Evolutionary conservation across 2,888 invertebrate genomes (phyloP).

Genomic region (Tanytarsus gracilentus): DNA sequence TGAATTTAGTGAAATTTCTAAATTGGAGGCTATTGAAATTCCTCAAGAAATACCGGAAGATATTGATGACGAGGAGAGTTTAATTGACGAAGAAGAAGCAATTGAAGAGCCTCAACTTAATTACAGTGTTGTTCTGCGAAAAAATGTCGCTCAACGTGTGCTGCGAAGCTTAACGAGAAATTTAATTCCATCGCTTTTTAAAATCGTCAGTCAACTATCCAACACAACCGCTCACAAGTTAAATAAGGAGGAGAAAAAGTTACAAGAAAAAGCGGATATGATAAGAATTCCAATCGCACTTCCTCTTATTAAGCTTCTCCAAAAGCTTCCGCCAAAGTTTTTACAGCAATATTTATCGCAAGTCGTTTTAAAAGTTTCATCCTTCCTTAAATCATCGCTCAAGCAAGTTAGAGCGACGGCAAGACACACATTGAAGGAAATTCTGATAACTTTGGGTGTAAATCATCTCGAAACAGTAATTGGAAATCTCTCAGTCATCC

Average conservation of each 20-base stretch:
- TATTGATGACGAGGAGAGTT: conserved; percentile 41
- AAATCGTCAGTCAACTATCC: conserved; percentile 57
- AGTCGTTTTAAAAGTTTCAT: conserved; percentile 79
- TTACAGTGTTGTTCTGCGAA: conserved; percentile 47
- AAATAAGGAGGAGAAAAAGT: conserved; percentile 55
- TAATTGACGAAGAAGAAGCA: conserved; percentile 33
- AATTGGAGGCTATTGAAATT: conserved; percentile 39
- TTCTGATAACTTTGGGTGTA: conserved; percentile 77
- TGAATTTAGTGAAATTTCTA: conserved; percentile 68
- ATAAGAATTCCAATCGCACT: conserved; percentile 84
- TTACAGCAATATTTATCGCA: conserved; percentile 71
- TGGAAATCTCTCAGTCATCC: conserved; percentile 66
- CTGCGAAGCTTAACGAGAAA: conserved; percentile 59
- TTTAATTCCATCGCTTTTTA: conserved; percentile 72
- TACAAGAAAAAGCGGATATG: conserved; percentile 76
- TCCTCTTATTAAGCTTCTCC: conserved; percentile 83
- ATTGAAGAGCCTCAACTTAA: conserved; percentile 30
- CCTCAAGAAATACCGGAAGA: conserved; percentile 32
- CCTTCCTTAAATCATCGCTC: conserved; percentile 79
- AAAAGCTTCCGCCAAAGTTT: conserved; percentile 69
- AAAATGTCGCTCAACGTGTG: conserved; percentile 66
- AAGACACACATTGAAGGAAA: conserved; percentile 85
- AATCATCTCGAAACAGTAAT: conserved; percentile 67
- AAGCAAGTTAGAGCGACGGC: conserved; percentile 78
- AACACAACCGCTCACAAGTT: conserved; percentile 69